Base-by-base conservation (phyloP, 1,140 invertebrate genomes). In the Drosophila santomea region DNA sequence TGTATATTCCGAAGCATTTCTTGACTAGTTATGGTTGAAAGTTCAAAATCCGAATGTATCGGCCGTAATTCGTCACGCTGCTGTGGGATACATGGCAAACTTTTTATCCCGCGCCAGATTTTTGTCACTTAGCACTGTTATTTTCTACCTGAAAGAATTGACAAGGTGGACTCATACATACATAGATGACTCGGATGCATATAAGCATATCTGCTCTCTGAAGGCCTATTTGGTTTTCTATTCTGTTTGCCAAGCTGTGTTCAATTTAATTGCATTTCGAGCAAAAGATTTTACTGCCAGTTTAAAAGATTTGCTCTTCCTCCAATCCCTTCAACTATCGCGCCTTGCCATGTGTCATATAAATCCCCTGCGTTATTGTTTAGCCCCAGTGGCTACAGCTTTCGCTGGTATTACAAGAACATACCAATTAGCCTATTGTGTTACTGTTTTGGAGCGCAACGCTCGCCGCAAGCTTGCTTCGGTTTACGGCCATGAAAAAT, bases 371-470 rank as follows among this genome's bases (percentile, higher is more conserved):
- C 94, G 95, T 54, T 94, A 95, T 1, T 98, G 97, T 91, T 94
- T 96, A 48, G 94, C 95, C 0, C 94, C 95, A 15, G 95, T 99
- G 20, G 95, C 96, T 0, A 95, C 95, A 77, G 96, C 96, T 23
- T 99, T 99, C 93, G 96, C 97, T 2, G 95, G 95, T 0, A 94
- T 98, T 5, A 96, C 97, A 1, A 94, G 96, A 76, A 95, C 95
- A n/a, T 96, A 98, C 92, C 98, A 98, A 91, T 93, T 99, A 48
- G 97, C 96, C 4, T 98, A 98, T 93, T 99, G 98, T 93, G 96
- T 98, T 91, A 95, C 97, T 1, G 94, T 98, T 47, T 96, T 99
- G 39, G 97, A 98, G 83, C 95, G 95, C 67, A 99, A 99, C 93
- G 93, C 94, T 3, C 93, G 97, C 41, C 94, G 94, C 15, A 94